A percentile compares a stretch with the other conserved stretches of the same genome.
Conservation (phyloP, 2,113 vertebrate species). For the Chamaea fasciata region DNA sequence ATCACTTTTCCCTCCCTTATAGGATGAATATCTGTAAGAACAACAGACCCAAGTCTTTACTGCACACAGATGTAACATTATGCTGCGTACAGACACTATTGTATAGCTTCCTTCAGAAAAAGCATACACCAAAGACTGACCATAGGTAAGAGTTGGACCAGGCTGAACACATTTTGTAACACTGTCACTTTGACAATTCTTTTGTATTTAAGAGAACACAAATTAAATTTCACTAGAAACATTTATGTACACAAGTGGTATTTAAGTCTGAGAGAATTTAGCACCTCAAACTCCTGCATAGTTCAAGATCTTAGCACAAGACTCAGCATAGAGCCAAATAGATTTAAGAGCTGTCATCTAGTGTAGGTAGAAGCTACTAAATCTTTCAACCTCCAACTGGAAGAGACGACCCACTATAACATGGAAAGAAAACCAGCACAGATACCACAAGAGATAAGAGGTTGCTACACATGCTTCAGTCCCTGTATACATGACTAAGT, state of each 20-base stretch:
- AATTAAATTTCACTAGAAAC: not conserved
- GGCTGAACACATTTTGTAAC: not conserved
- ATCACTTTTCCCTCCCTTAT: accelerated
- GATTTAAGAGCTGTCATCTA: not conserved
- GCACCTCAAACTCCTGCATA: not conserved
- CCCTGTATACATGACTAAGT: not conserved
- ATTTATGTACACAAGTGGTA: not conserved
- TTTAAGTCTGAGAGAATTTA: not conserved
- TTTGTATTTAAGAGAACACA: not conserved
- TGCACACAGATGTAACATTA: not conserved
- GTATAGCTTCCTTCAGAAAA: not conserved
- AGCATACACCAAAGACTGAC: not conserved
- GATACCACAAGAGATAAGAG: conserved; percentile 1
- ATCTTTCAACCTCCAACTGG: not conserved
- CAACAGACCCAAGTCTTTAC: not conserved
- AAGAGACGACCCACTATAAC: not conserved
- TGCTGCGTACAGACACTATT: not conserved
- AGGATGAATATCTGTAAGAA: not conserved
- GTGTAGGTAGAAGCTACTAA: not conserved
- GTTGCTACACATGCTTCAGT: not conserved
- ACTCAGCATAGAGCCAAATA: not conserved
- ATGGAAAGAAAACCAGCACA: not conserved
- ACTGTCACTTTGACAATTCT: not conserved
- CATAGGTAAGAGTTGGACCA: not conserved
- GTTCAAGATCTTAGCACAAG: not conserved